Evolutionary conservation across 2,888 invertebrate genomes (phyloP), one percentile per base, ranked within the genome.

Genomic region (Synanthedon formicaeformis): DNA sequence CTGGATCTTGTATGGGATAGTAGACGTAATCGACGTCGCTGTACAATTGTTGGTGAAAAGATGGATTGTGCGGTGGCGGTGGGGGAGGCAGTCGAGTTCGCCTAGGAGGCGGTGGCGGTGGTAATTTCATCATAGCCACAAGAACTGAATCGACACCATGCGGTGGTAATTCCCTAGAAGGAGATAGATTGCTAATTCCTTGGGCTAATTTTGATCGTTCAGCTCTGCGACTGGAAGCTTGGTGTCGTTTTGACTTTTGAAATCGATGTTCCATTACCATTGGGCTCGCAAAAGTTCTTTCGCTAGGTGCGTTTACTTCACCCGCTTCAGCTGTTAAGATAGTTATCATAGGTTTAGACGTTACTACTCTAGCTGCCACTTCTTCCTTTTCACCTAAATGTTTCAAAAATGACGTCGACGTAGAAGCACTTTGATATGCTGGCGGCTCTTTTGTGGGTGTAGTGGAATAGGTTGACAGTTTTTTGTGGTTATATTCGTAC

Each of bases 21-120:
- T 96, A 95, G 6, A 96, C 96, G 69, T 95, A 96, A 78, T 96
- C 96, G 3, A 95, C 95, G 69, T 96, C 96, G 56, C 96, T 96
- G 66, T 95, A 95, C 54, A 96, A 89, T 71, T 96, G 96, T 68
- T 95, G 95, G 65, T 95, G 94, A 67, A 95, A 96, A 67, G 95
- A 93, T 58, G 95, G 94, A 57, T 96, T 92, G 70, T 95, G 96
- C 0, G 94, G 93, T 0, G 94, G 93, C 3, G 94, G 85, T 48
- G 92, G 90, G 0, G 92, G 91, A 4, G 92, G 92, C 1, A 92
- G 90, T 1, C 91, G 88, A 2, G 90, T 81, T 57, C 75, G 91
- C 65, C 84, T 90, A 55, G 80, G 90, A 56, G 75, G 90, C 57
- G 90, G 89, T 0, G 87, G 82, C 3, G 90, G 90, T 0, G 90